Base-by-base conservation (phyloP, 1,140 invertebrate genomes). In the Maconellicoccus hirsutus region DNA sequence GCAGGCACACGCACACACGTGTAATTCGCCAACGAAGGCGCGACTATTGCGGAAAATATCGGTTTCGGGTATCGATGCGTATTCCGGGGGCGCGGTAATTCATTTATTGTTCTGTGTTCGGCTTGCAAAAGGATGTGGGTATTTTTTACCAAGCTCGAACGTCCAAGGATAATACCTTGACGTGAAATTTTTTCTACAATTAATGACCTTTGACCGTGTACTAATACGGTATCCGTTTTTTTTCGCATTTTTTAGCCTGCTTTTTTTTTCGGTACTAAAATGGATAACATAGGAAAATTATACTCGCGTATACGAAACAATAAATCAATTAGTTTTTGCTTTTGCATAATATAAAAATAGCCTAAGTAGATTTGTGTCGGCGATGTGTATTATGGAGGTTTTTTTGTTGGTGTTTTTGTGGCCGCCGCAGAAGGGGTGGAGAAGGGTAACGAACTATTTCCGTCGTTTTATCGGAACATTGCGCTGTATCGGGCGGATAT, bases 341-440 rank as follows among this genome's bases (percentile, higher is more conserved):
- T 52, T 52, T 52, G n/a, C 42, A 52, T 52, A n/a, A n/a, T n/a
- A n/a, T n/a, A 52, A 52, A 52, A 52, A 52, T 52, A 16, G n/a
- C 12, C 42, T 16, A 19, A 52, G 42, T 52, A 19, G 42, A 52
- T 52, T 52, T 19, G 42, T 19, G 42, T 52, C 12, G 29, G 29
- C 29, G 29, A 12, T 33, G 29, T 33, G 29, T 33, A 33, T 33
- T 33, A 33, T 33, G n/a, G n/a, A n/a, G 33, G 14, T 52, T 52
- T 16, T 52, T 52, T 52, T 3, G n/a, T 16, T 14, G 6, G 42
- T 8, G 42, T 16, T 52, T 52, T 3, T 12, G 12, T 12, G 29
- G 29, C 29, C 4, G 12, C 4, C 12, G 29, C 29, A n/a, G n/a
- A n/a, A n/a, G 29, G 29, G 3, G 29, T 12, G 29, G 29, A 12